phyloP scores from a whole-genome alignment of 2,113 vertebrate genomes.

The Perca flavescens region DNA sequence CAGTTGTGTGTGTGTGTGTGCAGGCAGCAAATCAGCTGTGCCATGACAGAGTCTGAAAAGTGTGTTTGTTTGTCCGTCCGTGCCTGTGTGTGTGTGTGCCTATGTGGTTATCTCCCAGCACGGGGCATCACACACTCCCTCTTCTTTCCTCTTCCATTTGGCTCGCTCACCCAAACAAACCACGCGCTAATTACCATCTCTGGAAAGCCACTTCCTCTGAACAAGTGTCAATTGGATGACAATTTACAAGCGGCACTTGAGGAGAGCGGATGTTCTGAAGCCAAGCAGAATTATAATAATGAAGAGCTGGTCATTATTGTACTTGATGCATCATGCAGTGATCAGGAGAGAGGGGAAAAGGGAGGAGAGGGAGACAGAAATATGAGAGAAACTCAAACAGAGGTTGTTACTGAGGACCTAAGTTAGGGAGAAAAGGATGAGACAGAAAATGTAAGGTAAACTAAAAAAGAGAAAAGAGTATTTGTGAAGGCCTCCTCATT shows the following conservation, averaged over 20 bases:
- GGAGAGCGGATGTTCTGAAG: slow-evolving; percentile 48
- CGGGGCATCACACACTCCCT: slow-evolving; percentile 25
- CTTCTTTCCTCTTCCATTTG: slow-evolving; percentile 54
- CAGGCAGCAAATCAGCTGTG: slow-evolving; percentile 66
- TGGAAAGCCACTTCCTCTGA: slow-evolving; percentile 68
- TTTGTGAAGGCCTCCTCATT: slow-evolving; percentile 12
- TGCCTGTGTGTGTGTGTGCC: slow-evolving; percentile 16
- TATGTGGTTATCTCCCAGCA: slow-evolving; percentile 52
- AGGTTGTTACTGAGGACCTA: neutral
- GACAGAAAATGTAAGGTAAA: neutral
- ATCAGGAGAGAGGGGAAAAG: slow-evolving; percentile 12
- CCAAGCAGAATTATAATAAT: slow-evolving; percentile 30
- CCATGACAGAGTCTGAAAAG: slow-evolving; percentile 61
- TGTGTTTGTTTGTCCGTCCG: slow-evolving; percentile 45
- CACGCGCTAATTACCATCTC: slow-evolving; percentile 70
- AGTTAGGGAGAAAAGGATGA: neutral
- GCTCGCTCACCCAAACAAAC: slow-evolving; percentile 69
- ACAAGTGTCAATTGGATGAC: slow-evolving; percentile 79
- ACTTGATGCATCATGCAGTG: slow-evolving; percentile 1
- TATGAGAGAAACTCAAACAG: neutral
- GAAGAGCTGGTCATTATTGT: slow-evolving; percentile 46
- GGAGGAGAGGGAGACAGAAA: neutral
- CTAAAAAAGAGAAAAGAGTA: neutral
- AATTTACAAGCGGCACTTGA: slow-evolving; percentile 70
- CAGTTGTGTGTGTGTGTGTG: slow-evolving; percentile 50